These are phyloP conservation scores for Drosophila melanogaster DNA, from an alignment of 1,140 invertebrate genomes.

Conservation along the genomic window Release_6_plus_ISO1_MT NT_033777.3:25249501-25250000, in stretches of 20 bases:
- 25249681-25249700: slow-evolving; percentile 50
- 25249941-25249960: background rate
- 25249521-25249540: slow-evolving; percentile 9
- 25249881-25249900: slow-evolving; percentile 4
- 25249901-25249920: background rate
- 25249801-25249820: slow-evolving; percentile 12
- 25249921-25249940: background rate
- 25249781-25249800: slow-evolving; percentile 23
- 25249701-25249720: slow-evolving; percentile 35
- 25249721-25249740: slow-evolving; percentile 42
- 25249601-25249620: slow-evolving; percentile 6
- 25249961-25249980: slow-evolving; percentile 33
- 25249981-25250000: slow-evolving; percentile 28
- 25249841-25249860: slow-evolving; percentile 10
- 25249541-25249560: slow-evolving; percentile 20
- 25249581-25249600: slow-evolving; percentile 7
- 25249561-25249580: slow-evolving; percentile 48
- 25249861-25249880: slow-evolving; percentile 43
- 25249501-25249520: background rate
- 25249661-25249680: slow-evolving; percentile 59
- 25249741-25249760: slow-evolving; percentile 64
- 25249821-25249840: slow-evolving; percentile 45
- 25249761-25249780: slow-evolving; percentile 47
- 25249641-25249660: slow-evolving; percentile 62
- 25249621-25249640: slow-evolving; percentile 35